Evolutionary conservation across 2,888 invertebrate species (phyloP), one percentile per base, ranked within the genome.

Genomic region (Linnaemya tessellans): DNA sequence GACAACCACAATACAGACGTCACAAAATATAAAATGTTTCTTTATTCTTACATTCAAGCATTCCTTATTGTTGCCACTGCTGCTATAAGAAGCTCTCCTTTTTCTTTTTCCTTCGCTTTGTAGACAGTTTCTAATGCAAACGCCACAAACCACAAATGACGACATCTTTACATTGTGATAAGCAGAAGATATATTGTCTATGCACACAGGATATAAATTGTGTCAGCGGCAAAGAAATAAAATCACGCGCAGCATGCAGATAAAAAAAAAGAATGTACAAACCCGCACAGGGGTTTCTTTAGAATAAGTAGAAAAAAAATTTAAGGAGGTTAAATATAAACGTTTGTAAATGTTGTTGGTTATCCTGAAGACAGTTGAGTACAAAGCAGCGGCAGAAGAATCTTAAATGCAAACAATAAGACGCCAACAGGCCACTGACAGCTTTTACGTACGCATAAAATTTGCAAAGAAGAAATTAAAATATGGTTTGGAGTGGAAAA

Each of bases 171-270:
- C 87, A 87, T 88, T 87, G 88, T 90, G 91, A 91, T 91, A 91
- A 91, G 91, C 91, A 90, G 87, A 91, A 91, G 91, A 91, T 91
- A 91, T 91, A 80, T 80, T 74, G 51, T 80, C 91, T 91, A 91
- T 80, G 79, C 91, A 90, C 90, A 89, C 91, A 90, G 91, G 91
- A 91, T 91, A 91, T 91, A 91, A 91, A 91, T 91, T 91, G 91
- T 91, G 91, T 91, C 91, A 91, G 90, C 90, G 90, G 90, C 89
- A 88, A 90, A 91, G 91, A 90, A 91, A 91, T 91, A 91, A 91
- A 91, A 88, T 82, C 84, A 82, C 78, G 84, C 81, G 79, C 79
- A 73, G 51, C 68, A 65, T 60, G 20, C 68, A 73, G 65, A 71
- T 25, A 38, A 41, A 62, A 18, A 25, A 62, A 18, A 25, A 54